Conservation (phyloP, 1,140 invertebrate genomes). For the Scaptomyza hsui region DNA sequence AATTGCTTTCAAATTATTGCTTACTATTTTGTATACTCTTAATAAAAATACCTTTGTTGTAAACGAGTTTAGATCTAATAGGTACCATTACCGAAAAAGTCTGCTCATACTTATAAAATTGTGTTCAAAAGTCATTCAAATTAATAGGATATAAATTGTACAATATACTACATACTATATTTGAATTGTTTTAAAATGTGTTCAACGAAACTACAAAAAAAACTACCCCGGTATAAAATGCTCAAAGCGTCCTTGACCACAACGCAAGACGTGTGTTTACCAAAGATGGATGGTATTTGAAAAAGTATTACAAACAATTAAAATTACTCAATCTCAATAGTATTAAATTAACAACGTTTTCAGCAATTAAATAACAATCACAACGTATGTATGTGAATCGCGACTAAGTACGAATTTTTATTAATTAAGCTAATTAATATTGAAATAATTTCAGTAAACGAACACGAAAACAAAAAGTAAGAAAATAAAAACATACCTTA, state of each 20-base stretch:
- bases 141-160: conserved; percentile 47
- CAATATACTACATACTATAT: conserved; percentile 18
- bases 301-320: conserved; percentile 36
- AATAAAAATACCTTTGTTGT: conserved; percentile 3
- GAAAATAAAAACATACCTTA: conserved; percentile 47
- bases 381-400: conserved; percentile 70
- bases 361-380: conserved; percentile 57
- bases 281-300: conserved; percentile 7
- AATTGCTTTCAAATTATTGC: conserved; percentile 9
- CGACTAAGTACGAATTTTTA: conserved; percentile 80
- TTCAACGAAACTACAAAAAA: conserved; percentile 46
- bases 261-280: conserved; percentile 32
- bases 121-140: conserved; percentile 72
- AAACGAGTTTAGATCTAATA: conserved; percentile 18
- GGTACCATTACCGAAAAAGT: conserved; percentile 16
- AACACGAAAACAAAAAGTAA: conserved; percentile 19
- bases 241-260: conserved; percentile 62
- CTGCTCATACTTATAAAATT: conserved; percentile 60
- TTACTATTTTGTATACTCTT: not conserved
- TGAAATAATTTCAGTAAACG: conserved; percentile 57
- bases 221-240: conserved; percentile 44
- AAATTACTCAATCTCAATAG: conserved; percentile 74
- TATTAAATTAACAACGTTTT: conserved; percentile 62
- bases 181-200: conserved; percentile 44
- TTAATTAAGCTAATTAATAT: conserved; percentile 73